Conservation (phyloP, 2,113 vertebrate genomes). For the Acinonyx jubatus region DNA sequence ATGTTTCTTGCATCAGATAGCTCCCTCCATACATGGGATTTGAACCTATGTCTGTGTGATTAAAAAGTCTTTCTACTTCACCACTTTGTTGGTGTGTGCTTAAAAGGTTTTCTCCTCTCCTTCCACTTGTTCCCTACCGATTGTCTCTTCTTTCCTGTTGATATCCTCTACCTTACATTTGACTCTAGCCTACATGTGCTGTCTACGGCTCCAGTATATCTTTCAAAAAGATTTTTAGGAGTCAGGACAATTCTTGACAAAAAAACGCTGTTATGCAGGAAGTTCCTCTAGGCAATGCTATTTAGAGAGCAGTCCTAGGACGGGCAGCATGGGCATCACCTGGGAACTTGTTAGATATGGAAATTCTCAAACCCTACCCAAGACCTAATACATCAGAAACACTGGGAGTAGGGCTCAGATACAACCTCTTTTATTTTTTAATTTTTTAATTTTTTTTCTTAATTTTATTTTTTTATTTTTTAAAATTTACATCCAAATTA, state of each 20-base stretch:
- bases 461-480: too few species aligned
- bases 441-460: too few species aligned
- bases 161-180: neutral
- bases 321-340: neutral
- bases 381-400: neutral
- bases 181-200: neutral
- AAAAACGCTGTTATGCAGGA: neutral
- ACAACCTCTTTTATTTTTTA: neutral
- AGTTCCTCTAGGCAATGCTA: neutral
- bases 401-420: neutral
- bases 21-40: neutral
- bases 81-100: neutral
- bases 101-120: neutral
- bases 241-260: neutral
- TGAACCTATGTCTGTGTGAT: neutral
- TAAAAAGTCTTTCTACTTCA: neutral
- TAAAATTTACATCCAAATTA: too few species aligned
- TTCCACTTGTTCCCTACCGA: neutral
- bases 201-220: neutral
- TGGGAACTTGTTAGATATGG: neutral
- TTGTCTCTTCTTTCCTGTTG: neutral
- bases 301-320: neutral
- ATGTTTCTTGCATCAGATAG: neutral
- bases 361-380: neutral
- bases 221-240: neutral